Percentiles rank a stretch among this genome's conserved stretches.
These are phyloP conservation scores for Aurelia coerulea DNA, from an alignment of 30 jellyfish, hydroid and myxozoan genomes.

Conservation along the genomic window DNA sequence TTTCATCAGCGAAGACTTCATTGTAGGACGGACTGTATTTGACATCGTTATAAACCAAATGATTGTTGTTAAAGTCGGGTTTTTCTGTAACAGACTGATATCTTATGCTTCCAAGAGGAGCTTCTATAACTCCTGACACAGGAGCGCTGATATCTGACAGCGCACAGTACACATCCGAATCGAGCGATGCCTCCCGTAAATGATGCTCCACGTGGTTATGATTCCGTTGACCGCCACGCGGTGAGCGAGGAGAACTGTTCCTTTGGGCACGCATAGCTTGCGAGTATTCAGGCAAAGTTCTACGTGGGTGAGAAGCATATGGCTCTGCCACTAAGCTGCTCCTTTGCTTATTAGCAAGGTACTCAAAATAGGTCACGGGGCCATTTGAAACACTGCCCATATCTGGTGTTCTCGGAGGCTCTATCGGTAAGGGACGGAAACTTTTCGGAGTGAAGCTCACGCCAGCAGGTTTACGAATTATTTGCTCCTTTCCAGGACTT, in stretches of 20 bases:
- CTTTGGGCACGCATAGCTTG: neutral
- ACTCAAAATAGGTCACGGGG: constrained; percentile 49
- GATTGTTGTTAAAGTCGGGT: neutral
- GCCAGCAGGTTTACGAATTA: neutral
- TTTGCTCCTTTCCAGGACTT: neutral
- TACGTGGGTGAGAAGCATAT: constrained; percentile 48
- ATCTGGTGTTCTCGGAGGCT: neutral
- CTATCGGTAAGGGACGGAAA: neutral
- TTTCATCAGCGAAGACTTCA: neutral
- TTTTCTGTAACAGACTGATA: no score
- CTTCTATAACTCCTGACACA: neutral
- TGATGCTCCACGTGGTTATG: neutral
- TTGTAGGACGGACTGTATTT: neutral
- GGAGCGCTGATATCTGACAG: neutral
- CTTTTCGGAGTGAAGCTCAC: neutral
- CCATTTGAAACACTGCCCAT: constrained; percentile 41
- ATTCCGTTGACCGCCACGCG: neutral
- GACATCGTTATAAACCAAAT: neutral
- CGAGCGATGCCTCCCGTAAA: neutral
- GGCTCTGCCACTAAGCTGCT: constrained; percentile 45
- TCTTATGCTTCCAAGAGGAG: neutral
- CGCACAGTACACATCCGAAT: neutral
- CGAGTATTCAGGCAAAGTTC: constrained; percentile 2
- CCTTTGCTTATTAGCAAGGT: constrained; percentile 37
- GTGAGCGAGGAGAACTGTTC: neutral